Conservation (phyloP, 1,140 invertebrate species). For the Condylostylus longicornis region DNA sequence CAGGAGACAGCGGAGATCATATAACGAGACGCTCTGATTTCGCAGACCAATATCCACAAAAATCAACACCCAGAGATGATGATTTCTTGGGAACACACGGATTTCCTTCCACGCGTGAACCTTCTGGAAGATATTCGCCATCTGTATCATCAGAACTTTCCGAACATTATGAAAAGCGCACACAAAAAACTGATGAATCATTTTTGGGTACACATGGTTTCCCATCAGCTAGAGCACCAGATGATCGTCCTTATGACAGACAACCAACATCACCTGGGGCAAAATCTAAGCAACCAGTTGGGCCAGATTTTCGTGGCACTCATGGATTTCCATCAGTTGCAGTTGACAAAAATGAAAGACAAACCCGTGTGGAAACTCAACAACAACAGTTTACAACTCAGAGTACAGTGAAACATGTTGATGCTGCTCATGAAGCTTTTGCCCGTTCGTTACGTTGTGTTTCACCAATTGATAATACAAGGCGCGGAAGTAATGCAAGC, state of each 20-base stretch:
- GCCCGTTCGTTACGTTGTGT: conserved; percentile 48
- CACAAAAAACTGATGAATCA: conserved; percentile 7
- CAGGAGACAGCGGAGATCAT: conserved; percentile 14
- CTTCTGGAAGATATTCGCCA: too few species aligned
- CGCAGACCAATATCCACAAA: conserved; percentile 5
- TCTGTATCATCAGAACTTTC: too few species aligned
- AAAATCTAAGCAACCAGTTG: not conserved
- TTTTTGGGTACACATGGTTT: conserved; percentile 11
- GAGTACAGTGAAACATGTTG: conserved; percentile 22
- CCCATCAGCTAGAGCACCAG: conserved; percentile 3
- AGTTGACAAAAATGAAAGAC: conserved; percentile 1
- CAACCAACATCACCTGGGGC: not conserved
- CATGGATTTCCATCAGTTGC: conserved; percentile 19
- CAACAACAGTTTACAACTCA: not conserved
- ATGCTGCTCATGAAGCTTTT: conserved; percentile 53
- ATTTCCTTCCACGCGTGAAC: conserved; percentile 8
- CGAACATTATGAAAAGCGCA: too few species aligned
- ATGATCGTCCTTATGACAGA: conserved; percentile 5
- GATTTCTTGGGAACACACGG: conserved; percentile 8
- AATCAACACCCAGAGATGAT: not conserved
- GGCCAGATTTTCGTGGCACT: conserved; percentile 5
- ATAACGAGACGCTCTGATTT: conserved; percentile 7
- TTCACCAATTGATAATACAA: conserved; percentile 22
- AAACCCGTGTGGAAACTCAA: not conserved
- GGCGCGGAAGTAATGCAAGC: conserved; percentile 11